These are phyloP conservation scores for Tetrao urogallus DNA, from an alignment of 2,113 vertebrate genomes.

Conservation along the genomic window DNA sequence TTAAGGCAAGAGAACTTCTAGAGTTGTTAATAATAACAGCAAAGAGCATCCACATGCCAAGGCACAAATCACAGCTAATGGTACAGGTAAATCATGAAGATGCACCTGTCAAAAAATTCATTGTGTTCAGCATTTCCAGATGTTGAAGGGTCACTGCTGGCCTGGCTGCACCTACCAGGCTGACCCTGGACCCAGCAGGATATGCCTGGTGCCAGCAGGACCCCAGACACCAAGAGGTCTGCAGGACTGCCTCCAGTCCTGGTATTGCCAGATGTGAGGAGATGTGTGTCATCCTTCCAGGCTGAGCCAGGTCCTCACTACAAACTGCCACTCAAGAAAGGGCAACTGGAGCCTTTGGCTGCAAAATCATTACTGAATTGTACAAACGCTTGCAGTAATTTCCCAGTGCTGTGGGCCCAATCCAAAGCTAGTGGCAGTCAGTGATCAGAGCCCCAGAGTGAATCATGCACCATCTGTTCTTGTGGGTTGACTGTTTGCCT, in stretches of 20 bases:
- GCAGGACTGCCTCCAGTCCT: neutral
- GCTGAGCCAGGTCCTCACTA: neutral
- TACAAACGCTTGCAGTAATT: neutral
- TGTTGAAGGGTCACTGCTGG: neutral
- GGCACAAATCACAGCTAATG: neutral
- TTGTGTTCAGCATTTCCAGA: neutral
- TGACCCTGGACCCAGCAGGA: neutral
- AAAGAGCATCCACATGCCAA: neutral
- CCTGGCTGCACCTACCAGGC: neutral
- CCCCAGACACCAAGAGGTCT: neutral
- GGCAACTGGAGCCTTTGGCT: conserved; percentile 44
- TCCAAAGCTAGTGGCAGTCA: neutral
- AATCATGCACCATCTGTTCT: conserved; percentile 63
- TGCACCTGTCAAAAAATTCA: neutral
- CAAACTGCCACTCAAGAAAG: conserved; percentile 8
- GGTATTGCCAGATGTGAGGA: neutral
- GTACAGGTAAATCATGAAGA: neutral
- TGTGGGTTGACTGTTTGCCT: conserved; percentile 47
- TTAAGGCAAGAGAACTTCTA: neutral
- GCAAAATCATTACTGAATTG: neutral
- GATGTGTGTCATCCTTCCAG: neutral
- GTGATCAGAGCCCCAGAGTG: conserved; percentile 11
- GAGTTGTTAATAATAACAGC: neutral
- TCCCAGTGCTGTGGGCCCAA: neutral
- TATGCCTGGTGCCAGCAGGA: neutral